Evolutionary conservation across 2,888 invertebrate species (phyloP).

Genomic region (Drosophila mulleri): DNA sequence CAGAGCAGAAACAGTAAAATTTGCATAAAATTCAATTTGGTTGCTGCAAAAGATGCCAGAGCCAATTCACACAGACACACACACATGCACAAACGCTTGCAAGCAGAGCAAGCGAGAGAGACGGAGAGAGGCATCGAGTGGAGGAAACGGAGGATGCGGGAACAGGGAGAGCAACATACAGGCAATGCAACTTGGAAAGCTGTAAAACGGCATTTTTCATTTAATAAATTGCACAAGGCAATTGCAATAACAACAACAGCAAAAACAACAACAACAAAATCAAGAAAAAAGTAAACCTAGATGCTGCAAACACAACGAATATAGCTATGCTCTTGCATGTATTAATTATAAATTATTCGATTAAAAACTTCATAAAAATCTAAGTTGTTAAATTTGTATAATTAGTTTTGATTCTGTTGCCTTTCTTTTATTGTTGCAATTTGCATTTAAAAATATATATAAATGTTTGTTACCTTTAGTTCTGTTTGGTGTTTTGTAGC

Average conservation of each 20-base stretch:
- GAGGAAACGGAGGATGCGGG: no score
- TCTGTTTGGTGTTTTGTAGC: background rate
- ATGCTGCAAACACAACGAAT: slow-evolving; percentile 19
- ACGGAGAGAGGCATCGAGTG: background rate
- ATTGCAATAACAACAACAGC: slow-evolving; percentile 41
- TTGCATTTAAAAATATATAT: no score
- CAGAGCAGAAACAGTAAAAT: slow-evolving; percentile 69
- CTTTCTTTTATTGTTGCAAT: no score
- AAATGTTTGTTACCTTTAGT: no score
- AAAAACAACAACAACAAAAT: slow-evolving; percentile 30
- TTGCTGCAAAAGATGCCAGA: slow-evolving; percentile 67
- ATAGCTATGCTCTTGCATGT: slow-evolving; percentile 19
- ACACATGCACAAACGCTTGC: background rate
- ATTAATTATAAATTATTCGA: background rate
- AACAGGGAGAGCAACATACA: slow-evolving; percentile 4
- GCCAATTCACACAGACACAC: slow-evolving; percentile 31
- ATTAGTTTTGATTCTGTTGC: no score
- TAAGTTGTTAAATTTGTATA: no score
- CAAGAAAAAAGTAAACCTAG: slow-evolving; percentile 47
- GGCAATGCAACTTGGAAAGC: slow-evolving; percentile 79
- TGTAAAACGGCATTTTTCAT: slow-evolving; percentile 82
- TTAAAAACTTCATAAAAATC: no score
- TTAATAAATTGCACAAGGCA: slow-evolving; percentile 81
- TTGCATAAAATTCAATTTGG: slow-evolving; percentile 81
- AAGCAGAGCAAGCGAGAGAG: background rate